Evolutionary conservation across 1,140 invertebrate species (phyloP).

Genomic region (Sycobia sp.): DNA sequence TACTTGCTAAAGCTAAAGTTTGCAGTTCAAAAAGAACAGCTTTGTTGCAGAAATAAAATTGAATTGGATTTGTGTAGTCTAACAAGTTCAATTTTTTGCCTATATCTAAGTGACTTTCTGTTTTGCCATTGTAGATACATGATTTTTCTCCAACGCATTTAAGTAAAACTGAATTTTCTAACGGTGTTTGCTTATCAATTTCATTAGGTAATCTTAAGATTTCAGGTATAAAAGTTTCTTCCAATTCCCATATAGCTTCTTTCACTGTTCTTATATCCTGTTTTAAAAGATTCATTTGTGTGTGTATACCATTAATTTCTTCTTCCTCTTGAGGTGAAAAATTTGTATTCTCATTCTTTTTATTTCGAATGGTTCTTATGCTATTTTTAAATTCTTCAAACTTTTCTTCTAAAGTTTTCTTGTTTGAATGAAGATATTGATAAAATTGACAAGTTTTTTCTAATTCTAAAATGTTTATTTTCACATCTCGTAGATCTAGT

Average conservation of each 20-base stretch:
- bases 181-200: slow-evolving; percentile 68
- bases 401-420: slow-evolving; percentile 54
- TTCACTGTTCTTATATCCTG: slow-evolving; percentile 67
- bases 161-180: slow-evolving; percentile 53
- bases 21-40: slow-evolving; percentile 70
- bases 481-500: slow-evolving; percentile 55
- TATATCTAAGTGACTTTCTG: slow-evolving; percentile 65
- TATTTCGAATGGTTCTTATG: no score
- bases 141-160: slow-evolving; percentile 54
- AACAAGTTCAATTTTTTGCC: slow-evolving; percentile 62
- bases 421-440: slow-evolving; percentile 54
- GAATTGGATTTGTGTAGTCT: slow-evolving; percentile 65
- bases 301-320: slow-evolving; percentile 60
- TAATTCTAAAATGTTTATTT: slow-evolving; percentile 59
- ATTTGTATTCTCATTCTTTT: slow-evolving; percentile 44
- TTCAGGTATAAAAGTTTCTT: slow-evolving; percentile 65
- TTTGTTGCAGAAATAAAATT: slow-evolving; percentile 68
- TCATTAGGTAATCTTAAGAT: slow-evolving; percentile 69
- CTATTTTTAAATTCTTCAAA: slow-evolving; percentile 36
- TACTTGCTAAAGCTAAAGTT: slow-evolving; percentile 48
- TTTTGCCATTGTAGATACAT: slow-evolving; percentile 27
- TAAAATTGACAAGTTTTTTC: slow-evolving; percentile 63
- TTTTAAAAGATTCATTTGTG: slow-evolving; percentile 64
- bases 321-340: slow-evolving; percentile 49
- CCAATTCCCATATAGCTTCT: slow-evolving; percentile 64